A percentile compares a stretch with the other conserved stretches of the same genome.
Evolutionary conservation across 2,888 invertebrate species (phyloP).

Genomic region (Tachina fera): DNA sequence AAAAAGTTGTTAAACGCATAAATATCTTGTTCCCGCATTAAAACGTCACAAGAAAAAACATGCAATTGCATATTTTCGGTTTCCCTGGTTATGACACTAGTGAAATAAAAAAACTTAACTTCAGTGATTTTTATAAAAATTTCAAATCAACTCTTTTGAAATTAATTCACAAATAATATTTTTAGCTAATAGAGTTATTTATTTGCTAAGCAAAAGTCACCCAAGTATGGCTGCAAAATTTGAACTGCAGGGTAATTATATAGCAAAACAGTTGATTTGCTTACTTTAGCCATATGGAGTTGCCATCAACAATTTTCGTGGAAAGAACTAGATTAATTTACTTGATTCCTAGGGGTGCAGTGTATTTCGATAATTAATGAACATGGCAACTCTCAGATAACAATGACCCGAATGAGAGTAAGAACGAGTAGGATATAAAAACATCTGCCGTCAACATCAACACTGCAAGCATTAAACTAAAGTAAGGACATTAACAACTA

Average conservation of each 20-base stretch:
- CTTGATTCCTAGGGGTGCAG: not conserved
- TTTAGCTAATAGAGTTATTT: not conserved
- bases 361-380: not conserved
- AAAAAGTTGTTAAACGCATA: too few species aligned
- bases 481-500: conserved; percentile 20
- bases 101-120: too few species aligned
- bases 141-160: too few species aligned
- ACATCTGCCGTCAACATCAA: conserved; percentile 71
- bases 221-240: not conserved
- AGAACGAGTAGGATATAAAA: conserved; percentile 67
- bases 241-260: conserved; percentile 6
- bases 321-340: not conserved
- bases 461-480: conserved; percentile 59
- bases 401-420: conserved; percentile 60
- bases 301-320: conserved; percentile 1
- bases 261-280: not conserved
- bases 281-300: conserved; percentile 12
- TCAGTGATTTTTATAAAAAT: too few species aligned
- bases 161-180: too few species aligned
- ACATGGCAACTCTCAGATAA: conserved; percentile 40
- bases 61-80: too few species aligned
- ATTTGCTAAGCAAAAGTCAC: not conserved
- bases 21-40: too few species aligned
- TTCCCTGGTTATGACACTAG: too few species aligned
- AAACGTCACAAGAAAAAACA: too few species aligned